Evolutionary conservation across 2,888 invertebrate genomes (phyloP), one percentile per base, ranked within the genome.

Genomic region (Brassicogethes aeneus): DNA sequence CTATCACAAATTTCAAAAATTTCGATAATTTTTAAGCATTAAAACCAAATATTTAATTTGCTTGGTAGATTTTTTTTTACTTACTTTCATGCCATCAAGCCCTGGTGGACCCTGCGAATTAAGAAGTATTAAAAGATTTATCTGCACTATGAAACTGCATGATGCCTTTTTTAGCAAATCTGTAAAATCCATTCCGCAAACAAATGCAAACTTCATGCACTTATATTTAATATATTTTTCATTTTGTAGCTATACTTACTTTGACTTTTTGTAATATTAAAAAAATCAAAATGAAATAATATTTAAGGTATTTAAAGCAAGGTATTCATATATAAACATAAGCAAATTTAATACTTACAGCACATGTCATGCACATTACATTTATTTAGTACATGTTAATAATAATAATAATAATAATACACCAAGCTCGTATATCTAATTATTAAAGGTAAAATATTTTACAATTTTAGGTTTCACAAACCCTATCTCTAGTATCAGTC

Each of bases 1-100:
- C 90, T 91, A 32, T 36, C 35, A 38, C 40, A 42, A 41, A 32
- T 32, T 32, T 5, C 23, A 23, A 32, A 32, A 8, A 17, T n/a
- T 15, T 33, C n/a, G n/a, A n/a, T n/a, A n/a, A n/a, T n/a, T n/a
- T n/a, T n/a, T n/a, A n/a, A n/a, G n/a, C n/a, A 39, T 39, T 15
- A 32, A 32, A 10, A 23, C 5, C 10, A 23, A 23, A 23, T 23
- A 23, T 23, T 23, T n/a, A n/a, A n/a, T n/a, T n/a, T n/a, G n/a
- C 23, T 23, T 13, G 5, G 32, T 10, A 32, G 12, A 32, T 10
- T 10, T 32, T 8, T 13, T 12, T 14, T 56, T 62, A 72, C 81
- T 80, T 77, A 91, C 91, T 85, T 92, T 93, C 87, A 92, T 91
- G 69, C 92, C 92, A 74, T 92, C 92, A 70, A 92, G 80, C 70